Base-by-base conservation (phyloP, 2,888 invertebrate species). In the Sympetrum striolatum region DNA sequence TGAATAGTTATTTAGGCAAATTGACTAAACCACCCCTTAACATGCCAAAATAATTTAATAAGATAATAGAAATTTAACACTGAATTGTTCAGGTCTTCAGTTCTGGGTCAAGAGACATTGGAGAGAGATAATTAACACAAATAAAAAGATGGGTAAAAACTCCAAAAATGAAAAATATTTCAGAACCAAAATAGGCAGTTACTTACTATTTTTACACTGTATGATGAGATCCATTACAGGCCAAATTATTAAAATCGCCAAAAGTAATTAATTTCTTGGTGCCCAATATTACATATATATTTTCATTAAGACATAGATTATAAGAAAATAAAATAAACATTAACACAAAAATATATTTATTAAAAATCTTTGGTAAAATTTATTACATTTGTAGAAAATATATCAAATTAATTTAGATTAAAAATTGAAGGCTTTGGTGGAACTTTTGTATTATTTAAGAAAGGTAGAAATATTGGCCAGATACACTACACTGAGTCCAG, bases 171-270 rank as follows among this genome's bases (percentile, higher is more conserved):
- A 81, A 58, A 86, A 86, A 86, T 86, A 53, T 60, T 37, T n/a
- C 60, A 86, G 86, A 60, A 53, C 86, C 86, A 86, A 86, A 86
- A 60, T 22, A 22, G 31, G 35, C 31, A 35, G 25, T 86, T 86
- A 86, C 86, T 86, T 86, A 86, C 86, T 22, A 86, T 86, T 58
- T 35, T 60, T 86, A 86, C 86, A 60, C 37, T 60, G 86, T 64
- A 37, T 60, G 86, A 58, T 64, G 86, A 86, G 86, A 86, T 86
- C 86, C 86, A 86, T 86, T 86, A 86, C 37, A 60, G 86, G 22
- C 86, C 64, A 64, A 86, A 48, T 35, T 37, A 86, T 86, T 86
- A 86, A 31, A 58, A 58, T 82, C 82, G 25, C 82, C 82, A 82
- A 82, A 86, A 64, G 86, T 86, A 86, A 86, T 60, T 60, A 64